Evolutionary conservation across 1,140 invertebrate species (phyloP), one percentile per base, ranked within the genome.

Genomic region (Drosophila lacteicornis): DNA sequence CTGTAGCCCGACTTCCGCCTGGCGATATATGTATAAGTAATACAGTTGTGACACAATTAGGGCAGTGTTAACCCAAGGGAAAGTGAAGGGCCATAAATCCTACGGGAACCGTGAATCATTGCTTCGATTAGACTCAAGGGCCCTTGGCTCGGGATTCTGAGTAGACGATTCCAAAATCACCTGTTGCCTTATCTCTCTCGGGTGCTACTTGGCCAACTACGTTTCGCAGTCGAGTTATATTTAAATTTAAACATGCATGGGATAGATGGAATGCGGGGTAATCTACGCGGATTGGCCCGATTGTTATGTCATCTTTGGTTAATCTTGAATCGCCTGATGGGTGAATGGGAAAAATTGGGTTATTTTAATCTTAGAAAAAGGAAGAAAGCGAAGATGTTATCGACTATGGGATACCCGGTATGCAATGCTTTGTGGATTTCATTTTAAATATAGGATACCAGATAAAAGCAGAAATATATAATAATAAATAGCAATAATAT

Each of bases 31-130:
- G 60, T 60, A 47, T 2, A 38, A 36, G 33, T 22, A 38, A 3
- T 9, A 17, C 22, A 15, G 19, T 22, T 47, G 2, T 47, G n/a
- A 2, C 36, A 33, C 49, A 38, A 42, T 63, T 33, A 43, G 30
- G 36, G 12, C 6, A 25, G 12, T 45, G 46, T 12, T 25, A 33
- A 30, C 19, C 25, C 15, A 27, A 22, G 67, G 43, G 68, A 46
- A 55, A 73, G 67, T 73, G 43, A 49, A 45, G 61, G 22, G 47
- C 11, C 13, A 56, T 68, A 70, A 70, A 70, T 69, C 49, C n/a
- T 4, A n/a, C 6, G 3, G 17, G 19, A 2, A 36, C 13, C 4
- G 49, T 70, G 67, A 70, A n/a, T 70, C 67, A 70, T 67, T 19
- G 51, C 12, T 15, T 15, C 15, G 17, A 42, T 1, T 17, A 30